Percentiles rank a stretch among this genome's conserved stretches.
phyloP scores from a whole-genome alignment of 1,140 invertebrate genomes.

The Diabrotica undecimpunctata region DNA sequence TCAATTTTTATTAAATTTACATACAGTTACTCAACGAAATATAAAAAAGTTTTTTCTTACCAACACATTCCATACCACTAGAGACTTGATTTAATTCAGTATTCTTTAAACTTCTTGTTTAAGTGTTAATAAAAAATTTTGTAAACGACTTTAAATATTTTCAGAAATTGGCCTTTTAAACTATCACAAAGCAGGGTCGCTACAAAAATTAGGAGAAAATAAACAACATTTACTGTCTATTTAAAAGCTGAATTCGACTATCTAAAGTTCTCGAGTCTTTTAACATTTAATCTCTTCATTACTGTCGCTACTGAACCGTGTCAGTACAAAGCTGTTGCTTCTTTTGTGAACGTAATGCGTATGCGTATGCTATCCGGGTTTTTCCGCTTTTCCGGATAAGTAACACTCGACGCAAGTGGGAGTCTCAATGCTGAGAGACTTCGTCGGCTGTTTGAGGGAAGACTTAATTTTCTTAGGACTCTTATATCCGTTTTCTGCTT shows the following conservation, averaged over 20 bases:
- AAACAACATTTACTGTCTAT: neutral
- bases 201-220: slow-evolving; percentile 29
- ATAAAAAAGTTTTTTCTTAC: no score
- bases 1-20: no score
- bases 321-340: slow-evolving; percentile 27
- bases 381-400: slow-evolving; percentile 55
- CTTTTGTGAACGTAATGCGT: slow-evolving; percentile 21
- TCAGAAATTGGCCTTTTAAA: neutral
- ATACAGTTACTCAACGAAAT: no score
- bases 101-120: no score
- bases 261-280: slow-evolving; percentile 5
- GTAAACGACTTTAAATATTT: no score
- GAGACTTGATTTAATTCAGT: no score
- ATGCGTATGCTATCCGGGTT: slow-evolving; percentile 49
- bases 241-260: neutral
- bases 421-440: slow-evolving; percentile 52
- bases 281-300: slow-evolving; percentile 32
- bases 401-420: slow-evolving; percentile 65
- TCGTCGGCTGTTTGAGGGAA: slow-evolving; percentile 48
- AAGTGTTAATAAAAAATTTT: no score
- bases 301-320: slow-evolving; percentile 13
- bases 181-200: slow-evolving; percentile 37
- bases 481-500: slow-evolving; percentile 25
- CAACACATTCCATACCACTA: no score
- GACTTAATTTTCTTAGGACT: slow-evolving; percentile 40